Evolutionary conservation across 2,113 vertebrate species (phyloP).

Genomic region (Ciconia maguari): DNA sequence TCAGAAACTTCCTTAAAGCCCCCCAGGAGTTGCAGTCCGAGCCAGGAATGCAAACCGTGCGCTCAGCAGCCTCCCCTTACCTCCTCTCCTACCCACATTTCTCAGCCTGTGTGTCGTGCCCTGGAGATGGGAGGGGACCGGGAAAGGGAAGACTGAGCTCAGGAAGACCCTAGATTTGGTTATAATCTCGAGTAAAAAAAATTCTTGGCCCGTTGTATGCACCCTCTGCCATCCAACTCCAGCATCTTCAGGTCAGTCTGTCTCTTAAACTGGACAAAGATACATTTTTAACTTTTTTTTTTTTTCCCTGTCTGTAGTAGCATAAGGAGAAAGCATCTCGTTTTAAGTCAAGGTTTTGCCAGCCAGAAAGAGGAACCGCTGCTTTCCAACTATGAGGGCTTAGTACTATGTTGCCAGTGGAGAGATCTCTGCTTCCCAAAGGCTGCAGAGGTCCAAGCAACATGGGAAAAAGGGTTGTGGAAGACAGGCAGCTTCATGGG

Average conservation of each 20-base stretch:
- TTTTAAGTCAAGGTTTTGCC: background rate
- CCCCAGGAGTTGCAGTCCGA: background rate
- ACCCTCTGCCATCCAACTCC: background rate
- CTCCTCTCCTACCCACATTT: background rate
- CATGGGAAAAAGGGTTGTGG: background rate
- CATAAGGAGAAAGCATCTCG: background rate
- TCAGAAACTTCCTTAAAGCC: background rate
- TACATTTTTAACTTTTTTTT: background rate
- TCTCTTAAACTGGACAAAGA: background rate
- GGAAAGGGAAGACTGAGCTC: background rate
- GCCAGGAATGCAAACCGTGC: background rate
- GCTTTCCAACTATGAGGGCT: background rate
- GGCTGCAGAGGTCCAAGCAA: background rate
- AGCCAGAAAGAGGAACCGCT: background rate
- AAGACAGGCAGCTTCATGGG: background rate
- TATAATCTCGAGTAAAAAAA: background rate
- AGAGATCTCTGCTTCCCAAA: background rate
- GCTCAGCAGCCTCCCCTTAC: background rate
- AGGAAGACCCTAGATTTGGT: background rate
- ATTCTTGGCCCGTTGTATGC: background rate
- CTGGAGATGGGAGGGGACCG: background rate
- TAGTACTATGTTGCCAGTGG: background rate
- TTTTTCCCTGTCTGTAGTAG: background rate
- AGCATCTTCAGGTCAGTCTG: background rate
- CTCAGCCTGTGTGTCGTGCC: background rate